These are phyloP conservation scores for Aldrovandia affinis DNA, from an alignment of 2,797 vertebrate genomes.

Conservation along the genomic window DNA sequence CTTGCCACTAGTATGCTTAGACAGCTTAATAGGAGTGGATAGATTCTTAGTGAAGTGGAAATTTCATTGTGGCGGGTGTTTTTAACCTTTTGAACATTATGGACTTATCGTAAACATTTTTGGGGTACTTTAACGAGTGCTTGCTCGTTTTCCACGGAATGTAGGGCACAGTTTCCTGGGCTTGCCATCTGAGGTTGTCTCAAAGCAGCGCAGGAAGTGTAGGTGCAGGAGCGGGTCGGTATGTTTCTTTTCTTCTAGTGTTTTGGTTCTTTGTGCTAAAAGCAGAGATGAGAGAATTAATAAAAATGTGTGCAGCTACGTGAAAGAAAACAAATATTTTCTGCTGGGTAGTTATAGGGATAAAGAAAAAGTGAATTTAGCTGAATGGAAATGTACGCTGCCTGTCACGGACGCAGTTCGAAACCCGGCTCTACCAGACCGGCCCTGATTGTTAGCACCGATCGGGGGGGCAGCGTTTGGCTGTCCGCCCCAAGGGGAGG, in stretches of 20 bases:
- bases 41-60: background rate
- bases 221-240: background rate
- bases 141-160: background rate
- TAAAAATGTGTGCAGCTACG: too few relatives aligned
- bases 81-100: background rate
- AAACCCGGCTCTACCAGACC: too few relatives aligned
- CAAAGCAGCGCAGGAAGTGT: background rate
- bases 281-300: too few relatives aligned
- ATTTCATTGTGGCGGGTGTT: background rate
- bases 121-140: too few relatives aligned
- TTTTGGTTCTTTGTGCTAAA: background rate
- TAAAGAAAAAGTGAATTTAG: too few relatives aligned
- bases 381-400: too few relatives aligned
- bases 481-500: too few relatives aligned
- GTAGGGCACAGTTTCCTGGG: background rate
- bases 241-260: background rate
- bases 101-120: background rate
- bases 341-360: too few relatives aligned
- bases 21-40: background rate
- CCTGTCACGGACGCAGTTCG: too few relatives aligned
- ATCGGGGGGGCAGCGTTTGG: too few relatives aligned
- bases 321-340: too few relatives aligned
- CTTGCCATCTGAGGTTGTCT: background rate
- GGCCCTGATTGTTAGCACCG: too few relatives aligned
- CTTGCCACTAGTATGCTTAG: slow-evolving; percentile 17